phyloP scores from a whole-genome alignment of 2,888 invertebrate genomes.

The Branchipolynoe longqiensis region DNA sequence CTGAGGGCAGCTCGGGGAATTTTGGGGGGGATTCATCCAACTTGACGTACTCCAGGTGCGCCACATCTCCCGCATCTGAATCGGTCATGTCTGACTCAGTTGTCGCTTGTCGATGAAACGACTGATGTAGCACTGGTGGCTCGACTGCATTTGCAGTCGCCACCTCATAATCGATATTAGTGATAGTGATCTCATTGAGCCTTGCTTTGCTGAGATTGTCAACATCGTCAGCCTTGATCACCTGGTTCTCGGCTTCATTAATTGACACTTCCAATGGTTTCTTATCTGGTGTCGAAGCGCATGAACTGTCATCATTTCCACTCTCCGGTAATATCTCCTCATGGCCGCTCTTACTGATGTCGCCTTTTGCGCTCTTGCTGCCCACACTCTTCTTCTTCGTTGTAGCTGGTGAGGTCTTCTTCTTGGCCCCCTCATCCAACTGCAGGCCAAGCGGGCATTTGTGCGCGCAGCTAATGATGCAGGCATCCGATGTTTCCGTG shows the following conservation, averaged over 20 bases:
- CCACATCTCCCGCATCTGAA: slow-evolving; percentile 32
- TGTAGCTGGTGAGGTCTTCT: not conserved
- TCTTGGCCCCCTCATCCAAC: not conserved
- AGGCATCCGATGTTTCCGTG: slow-evolving; percentile 72
- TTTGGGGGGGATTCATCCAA: slow-evolving; percentile 21
- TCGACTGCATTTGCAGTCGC: not conserved
- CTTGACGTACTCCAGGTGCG: slow-evolving; percentile 40
- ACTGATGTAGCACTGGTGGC: not conserved
- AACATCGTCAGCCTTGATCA: slow-evolving; percentile 11
- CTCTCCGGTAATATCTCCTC: slow-evolving; percentile 5
- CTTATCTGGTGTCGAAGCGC: slow-evolving; percentile 14
- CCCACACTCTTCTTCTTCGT: not conserved
- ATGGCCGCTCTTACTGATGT: slow-evolving; percentile 20
- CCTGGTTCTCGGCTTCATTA: slow-evolving; percentile 7
- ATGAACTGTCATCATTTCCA: slow-evolving; percentile 35
- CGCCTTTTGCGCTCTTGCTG: not conserved
- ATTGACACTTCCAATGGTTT: slow-evolving; percentile 23
- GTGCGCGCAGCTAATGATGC: slow-evolving; percentile 72
- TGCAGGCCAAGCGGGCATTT: slow-evolving; percentile 68
- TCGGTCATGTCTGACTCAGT: slow-evolving; percentile 52
- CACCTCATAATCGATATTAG: not conserved
- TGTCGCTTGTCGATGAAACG: not conserved
- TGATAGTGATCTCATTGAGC: not conserved
- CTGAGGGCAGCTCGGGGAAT: not conserved
- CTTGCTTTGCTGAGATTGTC: slow-evolving; percentile 1